Percentiles rank a stretch among this genome's conserved stretches.
Conservation (phyloP, 2,888 invertebrate genomes). For the Pegoplata infirma region DNA sequence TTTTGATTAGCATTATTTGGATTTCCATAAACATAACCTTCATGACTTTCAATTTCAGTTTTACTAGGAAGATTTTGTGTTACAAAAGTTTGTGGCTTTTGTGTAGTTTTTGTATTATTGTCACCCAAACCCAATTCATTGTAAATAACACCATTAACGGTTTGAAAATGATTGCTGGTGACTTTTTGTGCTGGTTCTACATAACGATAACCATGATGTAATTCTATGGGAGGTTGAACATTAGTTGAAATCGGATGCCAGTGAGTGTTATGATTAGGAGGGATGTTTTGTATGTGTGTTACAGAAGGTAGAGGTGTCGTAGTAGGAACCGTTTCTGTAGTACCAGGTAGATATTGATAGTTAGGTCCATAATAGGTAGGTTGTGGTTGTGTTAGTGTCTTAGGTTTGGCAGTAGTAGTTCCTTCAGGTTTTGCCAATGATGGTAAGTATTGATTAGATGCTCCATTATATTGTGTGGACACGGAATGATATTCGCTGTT, state of each 20-base stretch:
- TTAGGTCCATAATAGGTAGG: not conserved
- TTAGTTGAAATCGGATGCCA: not conserved
- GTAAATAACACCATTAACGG: slow-evolving; percentile 16
- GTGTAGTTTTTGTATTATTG: not conserved
- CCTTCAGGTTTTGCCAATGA: not conserved
- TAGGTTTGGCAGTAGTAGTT: not conserved
- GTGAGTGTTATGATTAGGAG: not conserved
- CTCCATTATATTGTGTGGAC: not conserved
- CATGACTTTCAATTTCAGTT: slow-evolving; percentile 9
- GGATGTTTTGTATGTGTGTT: not conserved
- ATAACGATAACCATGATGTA: slow-evolving; percentile 41
- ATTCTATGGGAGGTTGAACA: not conserved
- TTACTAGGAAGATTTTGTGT: not conserved
- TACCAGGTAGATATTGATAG: slow-evolving; percentile 1
- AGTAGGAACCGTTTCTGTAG: not conserved
- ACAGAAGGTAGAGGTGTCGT: not conserved
- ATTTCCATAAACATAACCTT: slow-evolving; percentile 19
- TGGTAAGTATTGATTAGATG: not conserved
- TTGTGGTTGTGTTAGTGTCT: not conserved
- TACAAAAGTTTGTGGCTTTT: not conserved
- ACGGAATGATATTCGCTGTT: too few relatives aligned
- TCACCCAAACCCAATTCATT: slow-evolving; percentile 33
- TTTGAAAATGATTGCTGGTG: not conserved
- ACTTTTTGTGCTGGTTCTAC: slow-evolving; percentile 15
- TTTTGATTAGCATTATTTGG: not conserved